Percentiles rank a stretch among this genome's conserved stretches.
Conservation (phyloP, 2,113 vertebrate genomes). For the Muntiacus reevesi region DNA sequence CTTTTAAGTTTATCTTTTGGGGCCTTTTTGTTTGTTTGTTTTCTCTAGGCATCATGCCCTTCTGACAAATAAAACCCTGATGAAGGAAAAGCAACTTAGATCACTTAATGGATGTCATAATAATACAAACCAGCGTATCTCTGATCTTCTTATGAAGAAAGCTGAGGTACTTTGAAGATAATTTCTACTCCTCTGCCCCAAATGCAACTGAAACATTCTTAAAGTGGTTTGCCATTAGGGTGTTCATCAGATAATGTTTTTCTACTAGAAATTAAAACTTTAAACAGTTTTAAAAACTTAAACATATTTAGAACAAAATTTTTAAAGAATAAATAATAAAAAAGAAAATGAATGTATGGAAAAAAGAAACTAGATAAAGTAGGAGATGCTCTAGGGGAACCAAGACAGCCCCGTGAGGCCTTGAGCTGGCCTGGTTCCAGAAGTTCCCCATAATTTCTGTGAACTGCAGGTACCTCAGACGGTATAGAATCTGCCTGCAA, state of each 20-base stretch:
- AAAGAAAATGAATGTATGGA: background rate
- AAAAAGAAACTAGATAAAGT: background rate
- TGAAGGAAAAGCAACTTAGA: constrained; percentile 70
- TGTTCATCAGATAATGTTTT: constrained; percentile 64
- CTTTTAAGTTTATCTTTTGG: background rate
- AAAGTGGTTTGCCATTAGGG: constrained; percentile 62
- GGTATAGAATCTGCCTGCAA: background rate
- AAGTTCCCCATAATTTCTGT: background rate
- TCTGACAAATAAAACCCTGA: constrained; percentile 59
- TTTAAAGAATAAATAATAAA: background rate
- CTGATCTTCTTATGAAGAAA: constrained; percentile 78
- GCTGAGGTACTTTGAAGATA: constrained; percentile 67
- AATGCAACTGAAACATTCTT: constrained; percentile 59
- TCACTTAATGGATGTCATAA: constrained; percentile 79
- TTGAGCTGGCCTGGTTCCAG: background rate
- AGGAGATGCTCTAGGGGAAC: background rate
- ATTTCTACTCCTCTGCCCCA: constrained; percentile 45
- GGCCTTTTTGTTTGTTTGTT: background rate
- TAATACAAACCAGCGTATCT: constrained; percentile 82
- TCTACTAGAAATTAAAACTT: constrained; percentile 54
- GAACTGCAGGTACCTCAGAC: background rate
- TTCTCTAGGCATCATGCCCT: constrained; percentile 9
- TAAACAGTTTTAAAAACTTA: constrained; percentile 56
- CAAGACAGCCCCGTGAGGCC: background rate
- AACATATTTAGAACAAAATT: constrained; percentile 42